Percentiles rank a stretch among this genome's conserved stretches.
These are phyloP conservation scores for Rhynchonycteris naso DNA, from an alignment of 2,797 vertebrate genomes.

Conservation along the genomic window DNA sequence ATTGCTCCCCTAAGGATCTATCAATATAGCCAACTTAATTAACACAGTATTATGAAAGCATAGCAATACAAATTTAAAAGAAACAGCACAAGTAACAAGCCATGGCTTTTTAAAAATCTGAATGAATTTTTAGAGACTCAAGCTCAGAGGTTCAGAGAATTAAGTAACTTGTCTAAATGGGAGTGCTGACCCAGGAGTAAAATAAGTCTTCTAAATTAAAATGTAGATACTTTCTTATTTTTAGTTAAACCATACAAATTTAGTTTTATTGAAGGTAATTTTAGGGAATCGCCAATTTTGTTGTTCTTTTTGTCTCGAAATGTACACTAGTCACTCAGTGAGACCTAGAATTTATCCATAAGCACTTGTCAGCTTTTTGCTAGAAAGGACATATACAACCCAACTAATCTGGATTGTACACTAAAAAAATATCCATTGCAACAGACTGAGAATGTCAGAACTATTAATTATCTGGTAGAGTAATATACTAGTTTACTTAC, in stretches of 20 bases:
- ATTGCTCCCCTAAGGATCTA: conserved; percentile 46
- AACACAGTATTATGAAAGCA: conserved; percentile 23
- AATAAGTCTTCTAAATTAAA: neutral
- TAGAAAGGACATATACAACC: neutral
- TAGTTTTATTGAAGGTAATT: neutral
- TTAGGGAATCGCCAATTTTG: neutral
- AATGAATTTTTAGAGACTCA: neutral
- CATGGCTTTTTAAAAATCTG: neutral
- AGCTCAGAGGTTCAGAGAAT: neutral
- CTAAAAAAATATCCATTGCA: neutral
- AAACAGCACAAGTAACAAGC: conserved; percentile 32
- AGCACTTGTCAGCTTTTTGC: neutral
- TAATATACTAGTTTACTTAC: neutral
- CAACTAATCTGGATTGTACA: neutral
- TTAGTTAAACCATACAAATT: neutral
- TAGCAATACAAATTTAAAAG: conserved; percentile 32
- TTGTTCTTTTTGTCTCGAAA: neutral
- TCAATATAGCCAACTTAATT: conserved; percentile 59
- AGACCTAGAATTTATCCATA: neutral
- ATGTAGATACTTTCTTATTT: neutral
- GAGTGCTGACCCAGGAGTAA: neutral
- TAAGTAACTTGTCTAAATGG: neutral
- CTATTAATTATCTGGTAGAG: neutral
- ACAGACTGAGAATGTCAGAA: neutral
- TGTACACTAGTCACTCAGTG: neutral